Evolutionary conservation across 2,888 invertebrate species (phyloP).

Genomic region (Hirtodrosophila duncani): DNA sequence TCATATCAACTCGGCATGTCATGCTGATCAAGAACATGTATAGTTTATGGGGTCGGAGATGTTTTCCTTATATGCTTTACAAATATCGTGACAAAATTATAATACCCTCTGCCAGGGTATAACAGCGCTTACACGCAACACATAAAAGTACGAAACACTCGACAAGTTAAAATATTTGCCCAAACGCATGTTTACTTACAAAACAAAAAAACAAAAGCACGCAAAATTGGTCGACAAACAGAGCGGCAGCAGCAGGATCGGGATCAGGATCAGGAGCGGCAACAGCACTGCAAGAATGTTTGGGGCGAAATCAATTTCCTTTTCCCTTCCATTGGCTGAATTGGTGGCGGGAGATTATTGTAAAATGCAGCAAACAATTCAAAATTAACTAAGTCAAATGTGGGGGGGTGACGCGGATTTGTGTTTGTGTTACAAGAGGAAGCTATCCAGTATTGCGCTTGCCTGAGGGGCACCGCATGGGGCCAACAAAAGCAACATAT

Average conservation of each 20-base stretch:
- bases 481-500: constrained; percentile 13
- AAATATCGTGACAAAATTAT: no score
- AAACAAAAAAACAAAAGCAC: constrained; percentile 44
- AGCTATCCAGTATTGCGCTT: no score
- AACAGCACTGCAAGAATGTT: constrained; percentile 32
- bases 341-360: constrained; percentile 18
- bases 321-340: constrained; percentile 6
- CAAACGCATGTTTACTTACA: constrained; percentile 64
- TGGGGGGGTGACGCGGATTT: background rate
- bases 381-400: constrained; percentile 61
- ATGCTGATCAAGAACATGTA: no score
- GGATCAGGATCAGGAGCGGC: constrained; percentile 43
- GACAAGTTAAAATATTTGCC: constrained; percentile 63
- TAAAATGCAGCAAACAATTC: constrained; percentile 63
- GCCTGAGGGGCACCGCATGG: constrained; percentile 16
- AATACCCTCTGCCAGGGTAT: no score
- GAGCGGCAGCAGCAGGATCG: no score
- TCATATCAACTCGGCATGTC: no score
- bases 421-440: no score
- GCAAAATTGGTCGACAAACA: constrained; percentile 61
- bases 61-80: no score
- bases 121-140: no score
- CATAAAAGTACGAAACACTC: constrained; percentile 36
- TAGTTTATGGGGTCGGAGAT: no score
- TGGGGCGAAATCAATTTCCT: constrained; percentile 59